phyloP scores from a whole-genome alignment of 1,140 invertebrate species.

The Tribolium madens region DNA sequence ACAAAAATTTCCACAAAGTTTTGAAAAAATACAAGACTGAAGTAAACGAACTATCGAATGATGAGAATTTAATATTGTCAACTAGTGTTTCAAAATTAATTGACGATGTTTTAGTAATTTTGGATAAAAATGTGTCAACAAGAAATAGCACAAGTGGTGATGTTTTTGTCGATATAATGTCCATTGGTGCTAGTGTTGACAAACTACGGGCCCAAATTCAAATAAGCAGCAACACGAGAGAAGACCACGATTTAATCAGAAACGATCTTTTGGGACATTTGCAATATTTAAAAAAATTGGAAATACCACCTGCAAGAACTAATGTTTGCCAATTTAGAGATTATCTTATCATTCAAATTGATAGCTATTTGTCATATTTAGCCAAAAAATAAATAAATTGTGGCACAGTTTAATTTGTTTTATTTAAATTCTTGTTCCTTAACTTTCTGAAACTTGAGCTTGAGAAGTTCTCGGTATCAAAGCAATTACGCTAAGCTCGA shows the following conservation, averaged over 20 bases:
- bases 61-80: too few species aligned
- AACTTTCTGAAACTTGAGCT: not conserved
- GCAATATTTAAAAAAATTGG: not conserved
- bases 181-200: not conserved
- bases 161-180: not conserved
- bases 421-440: not conserved
- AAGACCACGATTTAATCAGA: not conserved
- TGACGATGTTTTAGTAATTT: not conserved
- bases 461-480: not conserved
- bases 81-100: not conserved
- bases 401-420: not conserved
- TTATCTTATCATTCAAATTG: not conserved
- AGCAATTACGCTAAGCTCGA: not conserved
- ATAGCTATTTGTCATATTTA: not conserved
- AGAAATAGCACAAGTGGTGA: not conserved
- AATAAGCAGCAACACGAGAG: too few species aligned
- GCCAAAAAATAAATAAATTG: not conserved
- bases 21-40: not conserved
- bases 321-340: constrained; percentile 1
- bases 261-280: not conserved
- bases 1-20: not conserved
- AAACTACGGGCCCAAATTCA: not conserved
- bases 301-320: not conserved
- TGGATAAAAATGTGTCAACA: not conserved
- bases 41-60: not conserved